These are phyloP conservation scores for Loriculus beryllinus DNA, from an alignment of 2,797 vertebrate species.

Conservation along the genomic window DNA sequence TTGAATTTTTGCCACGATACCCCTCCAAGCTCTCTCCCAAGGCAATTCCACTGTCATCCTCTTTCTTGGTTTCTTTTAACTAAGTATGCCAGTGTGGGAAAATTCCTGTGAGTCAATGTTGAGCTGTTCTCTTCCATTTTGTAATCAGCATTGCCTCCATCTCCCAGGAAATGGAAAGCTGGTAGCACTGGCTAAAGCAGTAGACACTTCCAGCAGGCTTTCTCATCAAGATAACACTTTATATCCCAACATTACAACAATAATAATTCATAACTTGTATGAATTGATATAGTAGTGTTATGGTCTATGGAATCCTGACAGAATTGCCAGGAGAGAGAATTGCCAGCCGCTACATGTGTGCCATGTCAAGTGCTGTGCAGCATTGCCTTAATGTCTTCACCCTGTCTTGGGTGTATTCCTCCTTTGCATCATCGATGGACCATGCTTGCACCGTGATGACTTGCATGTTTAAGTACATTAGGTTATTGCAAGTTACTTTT, in stretches of 20 bases:
- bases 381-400: not conserved
- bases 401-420: not conserved
- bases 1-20: not conserved
- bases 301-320: not conserved
- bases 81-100: not conserved
- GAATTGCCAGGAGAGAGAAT: not conserved
- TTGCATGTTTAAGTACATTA: not conserved
- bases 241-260: not conserved
- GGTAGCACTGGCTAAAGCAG: not conserved
- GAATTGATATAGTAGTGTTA: not conserved
- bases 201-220: not conserved
- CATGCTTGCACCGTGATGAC: not conserved
- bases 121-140: not conserved
- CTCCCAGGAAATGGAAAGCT: not conserved
- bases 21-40: accelerated
- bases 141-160: not conserved
- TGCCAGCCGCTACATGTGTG: not conserved
- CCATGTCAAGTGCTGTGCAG: not conserved
- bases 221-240: not conserved
- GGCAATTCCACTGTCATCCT: not conserved
- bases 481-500: slow-evolving; percentile 12
- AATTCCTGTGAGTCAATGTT: not conserved
- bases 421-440: not conserved
- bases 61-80: not conserved
- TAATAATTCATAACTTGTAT: not conserved